phyloP scores from a whole-genome alignment of 2,888 invertebrate species.

The Gari tellinella region DNA sequence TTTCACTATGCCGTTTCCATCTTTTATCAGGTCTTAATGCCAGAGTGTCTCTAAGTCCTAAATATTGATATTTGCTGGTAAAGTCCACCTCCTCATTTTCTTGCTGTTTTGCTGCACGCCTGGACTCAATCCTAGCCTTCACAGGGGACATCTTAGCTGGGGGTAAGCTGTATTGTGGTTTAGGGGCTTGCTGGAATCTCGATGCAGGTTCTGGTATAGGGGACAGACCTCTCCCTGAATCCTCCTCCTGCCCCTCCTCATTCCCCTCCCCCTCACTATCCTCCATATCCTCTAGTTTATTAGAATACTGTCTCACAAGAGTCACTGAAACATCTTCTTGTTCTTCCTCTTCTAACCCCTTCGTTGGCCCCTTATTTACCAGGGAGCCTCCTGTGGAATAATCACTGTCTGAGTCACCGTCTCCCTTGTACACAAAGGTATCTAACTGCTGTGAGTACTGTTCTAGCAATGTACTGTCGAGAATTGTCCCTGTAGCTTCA shows the following conservation, averaged over 20 bases:
- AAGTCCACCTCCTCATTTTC: conserved; percentile 7
- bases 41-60: conserved; percentile 51
- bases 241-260: conserved; percentile 3
- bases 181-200: no score
- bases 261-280: conserved; percentile 4
- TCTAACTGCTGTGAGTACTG: conserved; percentile 45
- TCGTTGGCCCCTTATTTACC: conserved; percentile 6
- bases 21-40: conserved; percentile 31
- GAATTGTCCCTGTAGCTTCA: conserved; percentile 48
- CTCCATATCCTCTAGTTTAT: conserved; percentile 28
- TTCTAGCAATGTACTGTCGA: conserved; percentile 46
- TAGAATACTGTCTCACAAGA: conserved; percentile 44
- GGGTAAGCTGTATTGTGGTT: no score
- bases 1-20: conserved; percentile 22
- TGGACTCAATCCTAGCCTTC: no score
- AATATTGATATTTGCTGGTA: conserved; percentile 50
- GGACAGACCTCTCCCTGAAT: background rate
- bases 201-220: no score
- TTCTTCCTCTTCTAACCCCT: conserved; percentile 10
- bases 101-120: conserved; percentile 1
- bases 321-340: conserved; percentile 33
- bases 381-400: conserved; percentile 30
- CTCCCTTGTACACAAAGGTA: conserved; percentile 53
- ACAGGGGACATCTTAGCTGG: no score
- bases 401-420: conserved; percentile 42